Evolutionary conservation across 2,888 invertebrate species (phyloP).

Genomic region (Nomada ruficornis): DNA sequence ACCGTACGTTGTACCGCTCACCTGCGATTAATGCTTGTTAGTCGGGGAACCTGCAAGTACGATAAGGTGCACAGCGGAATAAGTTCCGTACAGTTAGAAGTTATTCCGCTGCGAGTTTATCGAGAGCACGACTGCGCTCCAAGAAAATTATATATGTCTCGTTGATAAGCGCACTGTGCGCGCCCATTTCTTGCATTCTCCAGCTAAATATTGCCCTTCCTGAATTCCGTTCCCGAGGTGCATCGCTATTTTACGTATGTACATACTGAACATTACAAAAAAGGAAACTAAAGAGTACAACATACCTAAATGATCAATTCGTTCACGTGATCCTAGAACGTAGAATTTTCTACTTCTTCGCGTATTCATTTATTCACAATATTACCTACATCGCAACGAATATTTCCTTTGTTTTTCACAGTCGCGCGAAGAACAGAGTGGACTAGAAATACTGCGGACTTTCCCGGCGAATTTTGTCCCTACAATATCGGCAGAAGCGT

Average conservation of each 20-base stretch:
- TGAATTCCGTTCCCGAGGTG: background rate
- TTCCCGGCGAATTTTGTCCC: background rate
- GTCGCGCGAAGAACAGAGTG: background rate
- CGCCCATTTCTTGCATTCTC: slow-evolving; percentile 16
- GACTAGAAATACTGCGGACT: background rate
- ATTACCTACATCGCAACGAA: no score
- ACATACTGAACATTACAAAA: no score
- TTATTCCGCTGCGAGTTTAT: slow-evolving; percentile 48
- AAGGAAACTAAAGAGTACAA: no score
- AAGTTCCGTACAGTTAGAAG: slow-evolving; percentile 44
- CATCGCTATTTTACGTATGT: background rate
- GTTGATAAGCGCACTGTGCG: slow-evolving; percentile 39
- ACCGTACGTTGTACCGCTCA: slow-evolving; percentile 53
- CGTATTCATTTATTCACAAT: no score
- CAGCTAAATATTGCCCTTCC: slow-evolving; percentile 14
- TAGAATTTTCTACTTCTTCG: no score
- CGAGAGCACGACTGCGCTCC: slow-evolving; percentile 42
- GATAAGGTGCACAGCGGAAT: slow-evolving; percentile 44
- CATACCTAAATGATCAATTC: no score
- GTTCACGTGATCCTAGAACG: no score
- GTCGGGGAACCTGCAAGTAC: slow-evolving; percentile 38
- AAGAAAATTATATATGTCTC: slow-evolving; percentile 44
- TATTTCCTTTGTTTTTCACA: no score
- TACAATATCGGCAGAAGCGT: background rate
- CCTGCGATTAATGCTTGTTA: slow-evolving; percentile 44